These are phyloP conservation scores for Coranthus polyacanthus DNA, from an alignment of 2,797 vertebrate genomes.

Conservation along the genomic window DNA sequence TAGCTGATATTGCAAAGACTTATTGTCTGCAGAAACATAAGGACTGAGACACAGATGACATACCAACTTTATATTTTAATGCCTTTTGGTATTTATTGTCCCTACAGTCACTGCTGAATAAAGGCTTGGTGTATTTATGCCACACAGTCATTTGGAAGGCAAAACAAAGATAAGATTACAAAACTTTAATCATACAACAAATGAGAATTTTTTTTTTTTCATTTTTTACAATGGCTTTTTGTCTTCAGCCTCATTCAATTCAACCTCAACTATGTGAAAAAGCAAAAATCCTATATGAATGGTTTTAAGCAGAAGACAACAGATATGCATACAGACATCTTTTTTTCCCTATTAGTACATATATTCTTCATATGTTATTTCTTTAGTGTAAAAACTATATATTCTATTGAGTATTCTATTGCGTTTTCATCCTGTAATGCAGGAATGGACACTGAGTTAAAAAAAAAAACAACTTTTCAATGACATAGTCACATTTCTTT, in stretches of 20 bases:
- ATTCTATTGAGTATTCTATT: no score
- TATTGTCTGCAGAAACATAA: not conserved
- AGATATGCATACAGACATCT: no score
- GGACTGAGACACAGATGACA: not conserved
- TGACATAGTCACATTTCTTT: conserved; percentile 13
- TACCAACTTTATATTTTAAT: conserved; percentile 15
- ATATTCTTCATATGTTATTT: no score
- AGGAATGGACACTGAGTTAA: no score
- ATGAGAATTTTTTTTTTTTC: conserved; percentile 5
- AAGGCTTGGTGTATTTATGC: conserved; percentile 7
- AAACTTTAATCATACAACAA: conserved; percentile 13
- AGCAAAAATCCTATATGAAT: no score
- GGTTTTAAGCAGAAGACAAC: no score
- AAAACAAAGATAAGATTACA: conserved; percentile 13
- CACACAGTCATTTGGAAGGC: not conserved
- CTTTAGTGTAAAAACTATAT: not conserved
- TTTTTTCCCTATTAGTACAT: no score
- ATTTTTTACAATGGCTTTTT: conserved; percentile 9
- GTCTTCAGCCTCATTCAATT: not conserved
- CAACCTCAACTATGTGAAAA: conserved; percentile 4
- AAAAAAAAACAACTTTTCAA: conserved; percentile 19
- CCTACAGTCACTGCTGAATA: conserved; percentile 13
- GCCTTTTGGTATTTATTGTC: conserved; percentile 16
- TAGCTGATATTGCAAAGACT: conserved; percentile 19
- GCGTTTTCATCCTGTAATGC: not conserved